A percentile compares a stretch with the other conserved stretches of the same genome.
phyloP scores from a whole-genome alignment of 2,113 vertebrate genomes.

The Cynocephalus volans region DNA sequence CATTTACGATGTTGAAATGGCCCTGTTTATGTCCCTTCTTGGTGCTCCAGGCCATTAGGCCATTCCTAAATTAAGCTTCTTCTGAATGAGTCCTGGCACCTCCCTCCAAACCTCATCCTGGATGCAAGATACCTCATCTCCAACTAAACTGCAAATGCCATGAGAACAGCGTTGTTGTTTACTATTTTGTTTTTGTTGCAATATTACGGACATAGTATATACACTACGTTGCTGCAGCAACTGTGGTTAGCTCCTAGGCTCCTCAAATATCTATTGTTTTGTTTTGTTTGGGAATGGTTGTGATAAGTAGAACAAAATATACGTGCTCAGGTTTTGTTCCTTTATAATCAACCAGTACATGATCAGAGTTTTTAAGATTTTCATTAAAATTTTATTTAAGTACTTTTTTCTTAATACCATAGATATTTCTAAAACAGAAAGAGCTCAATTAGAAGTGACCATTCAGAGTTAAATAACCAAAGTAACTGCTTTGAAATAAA shows the following conservation, averaged over 20 bases:
- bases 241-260: not conserved
- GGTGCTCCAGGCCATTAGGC: not conserved
- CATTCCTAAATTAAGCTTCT: not conserved
- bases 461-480: not conserved
- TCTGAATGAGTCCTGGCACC: not conserved
- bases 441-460: not conserved
- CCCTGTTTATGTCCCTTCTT: not conserved
- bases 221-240: not conserved
- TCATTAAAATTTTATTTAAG: not conserved
- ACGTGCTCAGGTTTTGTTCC: not conserved
- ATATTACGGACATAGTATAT: not conserved
- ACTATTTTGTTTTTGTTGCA: not conserved
- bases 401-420: constrained; percentile 17
- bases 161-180: not conserved
- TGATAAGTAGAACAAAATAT: constrained; percentile 1
- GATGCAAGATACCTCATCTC: not conserved
- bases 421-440: constrained; percentile 17
- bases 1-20: not conserved
- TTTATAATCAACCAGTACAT: not conserved
- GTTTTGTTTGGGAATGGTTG: not conserved
- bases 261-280: not conserved
- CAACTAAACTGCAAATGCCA: not conserved
- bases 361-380: constrained; percentile 27
- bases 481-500: not conserved
- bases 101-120: not conserved